These are phyloP conservation scores for Lasiurus borealis DNA, from an alignment of 2,113 vertebrate species.

Conservation along the genomic window DNA sequence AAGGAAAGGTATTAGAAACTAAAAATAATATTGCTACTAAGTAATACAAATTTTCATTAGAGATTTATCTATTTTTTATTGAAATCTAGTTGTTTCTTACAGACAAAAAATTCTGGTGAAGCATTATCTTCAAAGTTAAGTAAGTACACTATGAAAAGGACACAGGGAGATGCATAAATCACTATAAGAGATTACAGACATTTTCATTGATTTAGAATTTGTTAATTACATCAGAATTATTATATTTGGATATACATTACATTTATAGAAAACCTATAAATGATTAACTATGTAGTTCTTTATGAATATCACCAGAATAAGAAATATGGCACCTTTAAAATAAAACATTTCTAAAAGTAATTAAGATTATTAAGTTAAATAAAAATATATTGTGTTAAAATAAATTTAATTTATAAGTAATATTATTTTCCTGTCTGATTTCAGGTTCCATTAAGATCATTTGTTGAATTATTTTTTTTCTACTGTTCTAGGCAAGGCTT, in stretches of 20 bases:
- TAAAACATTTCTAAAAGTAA: neutral
- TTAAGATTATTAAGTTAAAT: neutral
- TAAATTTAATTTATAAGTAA: neutral
- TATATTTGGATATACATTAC: neutral
- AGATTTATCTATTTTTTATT: slow-evolving; percentile 23
- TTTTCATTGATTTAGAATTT: neutral
- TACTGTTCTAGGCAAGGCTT: neutral
- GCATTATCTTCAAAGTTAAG: neutral
- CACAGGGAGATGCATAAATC: neutral
- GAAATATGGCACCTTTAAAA: neutral
- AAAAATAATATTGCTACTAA: neutral
- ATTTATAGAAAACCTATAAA: neutral
- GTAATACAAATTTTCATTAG: neutral
- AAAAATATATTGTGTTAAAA: neutral
- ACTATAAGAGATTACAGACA: neutral
- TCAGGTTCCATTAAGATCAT: neutral
- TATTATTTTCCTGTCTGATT: slow-evolving; percentile 32
- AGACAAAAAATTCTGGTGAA: neutral
- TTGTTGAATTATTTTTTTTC: neutral
- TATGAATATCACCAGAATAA: neutral
- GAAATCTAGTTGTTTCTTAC: neutral
- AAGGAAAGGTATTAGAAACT: neutral
- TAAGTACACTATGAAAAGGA: neutral
- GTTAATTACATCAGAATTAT: neutral
- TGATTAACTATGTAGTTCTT: neutral